Base-by-base conservation (phyloP, 1,140 invertebrate genomes). In the Tetranychus cinnabarinus region DNA sequence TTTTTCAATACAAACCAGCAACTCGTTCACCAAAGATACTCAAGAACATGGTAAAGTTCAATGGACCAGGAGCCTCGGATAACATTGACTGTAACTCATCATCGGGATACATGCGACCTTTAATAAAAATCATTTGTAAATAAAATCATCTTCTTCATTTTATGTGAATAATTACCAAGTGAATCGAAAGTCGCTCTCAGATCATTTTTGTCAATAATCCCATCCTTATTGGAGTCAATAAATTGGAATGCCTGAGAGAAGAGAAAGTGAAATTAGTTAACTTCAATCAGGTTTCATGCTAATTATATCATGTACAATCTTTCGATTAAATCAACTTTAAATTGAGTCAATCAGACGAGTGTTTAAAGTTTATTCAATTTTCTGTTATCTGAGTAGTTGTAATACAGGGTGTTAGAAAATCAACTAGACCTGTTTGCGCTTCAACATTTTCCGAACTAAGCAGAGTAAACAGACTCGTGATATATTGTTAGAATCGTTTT, bases 181-280 rank as follows among this genome's bases (percentile, higher is more conserved):
- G 56, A 74, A 72, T 93, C 89, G 77, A 89, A 96, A 70, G 90
- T 91, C 69, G 84, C 84, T 72, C 88, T 83, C 68, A 97, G 79
- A 77, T 97, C 93, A 72, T 83, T 85, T 74, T 93, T 91, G 72
- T 85, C 85, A 73, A 97, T 89, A 75, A 97, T 84, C 69, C 92
- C 90, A 75, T 97, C 93, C 77, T 96, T 92, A 78, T 97, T 88
- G 74, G 85, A 83, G 78, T 97, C 93, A 83, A 97, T 97, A 70
- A 97, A 82, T 73, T 86, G 83, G 83, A 97, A 97, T 85, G 70
- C 88, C 86, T 89, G 58, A 5, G 10, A n/a, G 56, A 52, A 34
- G 34, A 64, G 15, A 23, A 45, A 45, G 42, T 13, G 39, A 4
- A 10, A 52, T 52, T 52, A 31, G 37, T 36, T 59, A 15, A 35